A percentile compares a stretch with the other conserved stretches of the same genome.
These are phyloP conservation scores for Acrobasis consociella DNA, from an alignment of 2,888 invertebrate genomes.

Conservation along the genomic window DNA sequence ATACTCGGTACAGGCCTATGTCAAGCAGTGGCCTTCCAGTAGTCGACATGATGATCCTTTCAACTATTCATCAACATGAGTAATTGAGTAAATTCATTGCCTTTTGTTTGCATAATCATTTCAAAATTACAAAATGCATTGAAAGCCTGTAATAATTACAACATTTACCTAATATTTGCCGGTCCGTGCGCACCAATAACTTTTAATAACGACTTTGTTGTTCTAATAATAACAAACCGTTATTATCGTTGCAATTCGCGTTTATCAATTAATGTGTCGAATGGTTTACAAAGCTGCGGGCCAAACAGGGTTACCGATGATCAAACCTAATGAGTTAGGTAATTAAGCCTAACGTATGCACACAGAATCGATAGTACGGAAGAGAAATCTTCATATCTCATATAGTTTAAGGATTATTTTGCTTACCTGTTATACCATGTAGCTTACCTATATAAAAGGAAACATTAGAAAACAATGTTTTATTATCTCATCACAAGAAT, in stretches of 20 bases:
- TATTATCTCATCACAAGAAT: too few relatives aligned
- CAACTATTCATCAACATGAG: too few relatives aligned
- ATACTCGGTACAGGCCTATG: too few relatives aligned
- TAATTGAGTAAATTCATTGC: too few relatives aligned
- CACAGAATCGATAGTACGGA: neutral
- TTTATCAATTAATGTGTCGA: conserved; percentile 22
- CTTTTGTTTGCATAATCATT: neutral
- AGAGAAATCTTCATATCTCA: neutral
- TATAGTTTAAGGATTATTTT: too few relatives aligned
- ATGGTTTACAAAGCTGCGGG: conserved; percentile 13
- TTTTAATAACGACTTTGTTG: conserved; percentile 14
- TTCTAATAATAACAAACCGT: conserved; percentile 22
- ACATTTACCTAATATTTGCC: conserved; percentile 10
- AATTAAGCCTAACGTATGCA: conserved; percentile 1
- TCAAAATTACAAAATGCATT: neutral
- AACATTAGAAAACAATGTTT: too few relatives aligned
- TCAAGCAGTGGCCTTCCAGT: too few relatives aligned
- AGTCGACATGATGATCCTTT: too few relatives aligned
- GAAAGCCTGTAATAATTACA: neutral
- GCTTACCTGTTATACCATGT: too few relatives aligned
- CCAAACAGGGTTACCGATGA: conserved; percentile 1
- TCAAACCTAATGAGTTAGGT: conserved; percentile 17
- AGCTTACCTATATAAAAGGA: neutral
- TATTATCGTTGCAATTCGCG: conserved; percentile 23
- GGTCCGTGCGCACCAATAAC: conserved; percentile 8